Conservation (phyloP, 2,113 vertebrate genomes). For the Corythaixoides concolor region DNA sequence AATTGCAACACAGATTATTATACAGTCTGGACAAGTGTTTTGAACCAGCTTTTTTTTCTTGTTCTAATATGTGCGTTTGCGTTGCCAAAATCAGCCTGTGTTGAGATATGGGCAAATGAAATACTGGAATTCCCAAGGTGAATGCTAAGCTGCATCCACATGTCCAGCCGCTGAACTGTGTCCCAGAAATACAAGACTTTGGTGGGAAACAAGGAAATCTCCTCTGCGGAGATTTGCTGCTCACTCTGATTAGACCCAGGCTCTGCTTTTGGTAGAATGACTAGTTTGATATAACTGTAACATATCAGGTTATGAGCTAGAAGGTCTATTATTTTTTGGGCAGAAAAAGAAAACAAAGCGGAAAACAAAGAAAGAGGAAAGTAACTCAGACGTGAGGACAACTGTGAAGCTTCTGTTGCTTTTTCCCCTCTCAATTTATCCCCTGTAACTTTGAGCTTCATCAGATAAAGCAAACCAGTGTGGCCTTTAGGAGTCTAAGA, state of each 20-base stretch:
- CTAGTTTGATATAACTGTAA: background rate
- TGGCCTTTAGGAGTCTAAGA: background rate
- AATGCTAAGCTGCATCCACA: background rate
- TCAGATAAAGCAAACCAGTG: background rate
- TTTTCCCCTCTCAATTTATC: background rate
- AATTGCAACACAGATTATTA: background rate
- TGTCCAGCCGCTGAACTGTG: background rate
- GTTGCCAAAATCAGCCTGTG: background rate
- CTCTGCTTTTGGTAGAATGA: background rate
- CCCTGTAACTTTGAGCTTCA: background rate
- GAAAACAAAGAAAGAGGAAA: background rate
- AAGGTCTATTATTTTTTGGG: background rate
- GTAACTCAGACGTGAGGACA: background rate
- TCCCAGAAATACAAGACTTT: background rate
- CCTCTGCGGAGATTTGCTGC: background rate
- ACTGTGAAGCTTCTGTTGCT: background rate
- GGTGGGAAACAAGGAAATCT: constrained; percentile 17
- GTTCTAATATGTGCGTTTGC: background rate
- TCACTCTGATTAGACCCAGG: background rate
- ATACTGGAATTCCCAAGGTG: background rate
- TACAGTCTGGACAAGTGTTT: background rate
- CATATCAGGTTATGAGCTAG: background rate
- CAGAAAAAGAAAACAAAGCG: background rate
- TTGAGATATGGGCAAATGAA: background rate
- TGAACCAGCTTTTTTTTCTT: background rate